Evolutionary conservation across 2,113 vertebrate genomes (phyloP), one percentile per base, ranked within the genome.

Genomic region (Phaetusa simplex): DNA sequence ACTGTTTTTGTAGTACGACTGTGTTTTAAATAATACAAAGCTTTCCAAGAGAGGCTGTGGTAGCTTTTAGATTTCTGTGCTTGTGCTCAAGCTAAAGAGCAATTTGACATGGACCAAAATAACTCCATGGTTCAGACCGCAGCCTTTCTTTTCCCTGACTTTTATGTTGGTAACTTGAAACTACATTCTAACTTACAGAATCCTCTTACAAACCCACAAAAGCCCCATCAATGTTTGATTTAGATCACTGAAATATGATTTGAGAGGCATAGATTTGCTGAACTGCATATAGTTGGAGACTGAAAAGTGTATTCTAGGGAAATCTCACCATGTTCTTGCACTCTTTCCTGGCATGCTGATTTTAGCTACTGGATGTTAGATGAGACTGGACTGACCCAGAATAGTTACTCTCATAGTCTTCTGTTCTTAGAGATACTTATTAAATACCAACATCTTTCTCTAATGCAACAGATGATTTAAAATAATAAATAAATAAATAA

Each of bases 21-120:
- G 21, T 80, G 42, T 55, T 95, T 89, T 91, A 87, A 91, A 77
- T 96, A 73, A 92, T 47, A 92, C 36, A 93, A 92, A 90, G 64
- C 64, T 78, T 90, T 93, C 69, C 14, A 66, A 61, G 72, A 81
- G 26, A 70, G 59, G 22, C 77, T 69, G 38, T 9, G 13, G 34
- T 64, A 95, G 69, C 69, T 65, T 91, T 87, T 53, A 52, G 43
- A 50, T 87, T 86, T 91, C 50, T 59, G 13, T 86, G 49, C 93
- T 62, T 85, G 20, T 85, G 66, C 82, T 88, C 53, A 90, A 69
- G 45, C 66, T 82, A 43, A 90, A 82, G 67, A 89, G 47, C 67
- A 89, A 89, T 93, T 93, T 81, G 43, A 24, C 55, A 55, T 47
- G 69, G 45, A 93, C 77, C 59, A 84, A 87, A 95, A 86, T 94